Evolutionary conservation across 2,113 vertebrate genomes (phyloP).

Genomic region (Sebastes schlegelii): DNA sequence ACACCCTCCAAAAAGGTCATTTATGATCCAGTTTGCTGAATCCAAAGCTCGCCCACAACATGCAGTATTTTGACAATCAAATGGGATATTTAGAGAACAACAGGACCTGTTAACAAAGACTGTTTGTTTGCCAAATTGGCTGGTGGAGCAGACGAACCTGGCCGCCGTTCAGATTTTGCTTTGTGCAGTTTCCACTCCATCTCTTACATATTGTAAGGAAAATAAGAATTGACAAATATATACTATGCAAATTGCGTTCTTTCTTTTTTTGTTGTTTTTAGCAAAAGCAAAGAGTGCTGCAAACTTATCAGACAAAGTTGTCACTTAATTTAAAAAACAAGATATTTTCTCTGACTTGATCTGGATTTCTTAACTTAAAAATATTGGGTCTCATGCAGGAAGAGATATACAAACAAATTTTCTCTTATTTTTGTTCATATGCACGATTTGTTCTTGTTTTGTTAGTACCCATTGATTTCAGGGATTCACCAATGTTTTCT

Average conservation of each 20-base stretch:
- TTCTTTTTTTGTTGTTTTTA: neutral
- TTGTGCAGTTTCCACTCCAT: conserved; percentile 7
- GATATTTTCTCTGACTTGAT: neutral
- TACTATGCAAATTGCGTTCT: conserved; percentile 11
- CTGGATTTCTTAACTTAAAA: conserved; percentile 21
- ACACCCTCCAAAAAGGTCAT: conserved; percentile 21
- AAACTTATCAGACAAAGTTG: conserved; percentile 5
- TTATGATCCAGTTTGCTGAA: conserved; percentile 23
- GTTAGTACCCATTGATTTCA: too few relatives aligned
- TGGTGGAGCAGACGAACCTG: conserved; percentile 1
- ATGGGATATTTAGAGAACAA: conserved; percentile 24
- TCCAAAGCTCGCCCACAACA: conserved; percentile 15
- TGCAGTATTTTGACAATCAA: conserved; percentile 15
- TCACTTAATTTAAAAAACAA: conserved; percentile 5
- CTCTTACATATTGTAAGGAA: neutral
- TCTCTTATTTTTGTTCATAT: too few relatives aligned
- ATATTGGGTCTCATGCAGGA: too few relatives aligned
- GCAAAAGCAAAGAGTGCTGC: neutral
- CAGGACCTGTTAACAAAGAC: conserved; percentile 20
- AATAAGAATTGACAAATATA: conserved; percentile 19
- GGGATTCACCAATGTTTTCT: too few relatives aligned
- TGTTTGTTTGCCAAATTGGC: conserved; percentile 31
- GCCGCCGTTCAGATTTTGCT: conserved; percentile 24
- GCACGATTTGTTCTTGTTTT: too few relatives aligned
- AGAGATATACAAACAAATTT: too few relatives aligned